Conservation (phyloP, 2,113 vertebrate genomes). For the Scytalopus superciliaris region DNA sequence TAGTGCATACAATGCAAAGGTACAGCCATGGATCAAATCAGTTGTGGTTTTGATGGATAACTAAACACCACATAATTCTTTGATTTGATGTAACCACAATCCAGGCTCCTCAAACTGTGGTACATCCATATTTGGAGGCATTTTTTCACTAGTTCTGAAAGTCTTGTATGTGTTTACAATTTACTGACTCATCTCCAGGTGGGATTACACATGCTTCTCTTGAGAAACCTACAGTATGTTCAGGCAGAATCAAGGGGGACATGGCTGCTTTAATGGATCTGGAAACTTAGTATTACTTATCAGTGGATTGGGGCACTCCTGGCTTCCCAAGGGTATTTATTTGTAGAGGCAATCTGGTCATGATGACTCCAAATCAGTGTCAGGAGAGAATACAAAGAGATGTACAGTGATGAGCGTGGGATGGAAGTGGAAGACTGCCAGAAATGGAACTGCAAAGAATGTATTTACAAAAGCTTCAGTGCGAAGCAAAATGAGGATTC, state of each 20-base stretch:
- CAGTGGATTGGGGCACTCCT: not conserved
- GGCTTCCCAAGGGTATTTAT: conserved; percentile 1
- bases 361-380: conserved; percentile 16
- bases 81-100: not conserved
- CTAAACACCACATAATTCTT: not conserved
- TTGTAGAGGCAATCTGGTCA: conserved; percentile 32
- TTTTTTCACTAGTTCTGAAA: not conserved
- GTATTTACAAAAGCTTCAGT: conserved; percentile 39
- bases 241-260: not conserved
- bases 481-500: not conserved
- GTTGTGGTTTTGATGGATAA: not conserved
- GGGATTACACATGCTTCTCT: not conserved
- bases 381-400: not conserved
- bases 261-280: not conserved
- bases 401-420: conserved; percentile 40
- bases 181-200: conserved; percentile 3
- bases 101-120: not conserved
- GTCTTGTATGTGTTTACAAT: not conserved
- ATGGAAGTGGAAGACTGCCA: conserved; percentile 59
- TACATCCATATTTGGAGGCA: not conserved
- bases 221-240: not conserved
- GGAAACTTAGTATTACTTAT: not conserved
- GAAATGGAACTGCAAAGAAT: conserved; percentile 22
- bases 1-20: not conserved
- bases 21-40: not conserved